Conservation (phyloP, 1,140 invertebrate species). For the Bombus breviceps region DNA sequence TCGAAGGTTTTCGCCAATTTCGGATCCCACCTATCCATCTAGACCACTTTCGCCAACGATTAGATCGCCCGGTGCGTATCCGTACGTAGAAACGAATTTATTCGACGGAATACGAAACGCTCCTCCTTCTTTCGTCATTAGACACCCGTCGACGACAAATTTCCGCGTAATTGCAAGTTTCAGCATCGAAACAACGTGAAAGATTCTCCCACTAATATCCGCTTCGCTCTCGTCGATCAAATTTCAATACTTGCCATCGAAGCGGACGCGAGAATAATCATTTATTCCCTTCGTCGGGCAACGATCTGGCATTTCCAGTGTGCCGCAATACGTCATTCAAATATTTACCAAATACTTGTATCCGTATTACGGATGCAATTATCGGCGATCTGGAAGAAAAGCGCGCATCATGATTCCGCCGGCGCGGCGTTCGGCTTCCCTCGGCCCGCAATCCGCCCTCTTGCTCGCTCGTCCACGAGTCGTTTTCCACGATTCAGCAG, state of each 20-base stretch:
- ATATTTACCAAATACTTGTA: slow-evolving; percentile 57
- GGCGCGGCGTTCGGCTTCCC: neutral
- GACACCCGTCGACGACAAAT: neutral
- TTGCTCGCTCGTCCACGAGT: neutral
- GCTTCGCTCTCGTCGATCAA: neutral
- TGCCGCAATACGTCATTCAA: slow-evolving; percentile 59
- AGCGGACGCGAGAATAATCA: slow-evolving; percentile 42
- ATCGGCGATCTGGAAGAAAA: slow-evolving; percentile 55
- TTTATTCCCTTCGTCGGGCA: slow-evolving; percentile 36
- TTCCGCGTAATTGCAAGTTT: neutral
- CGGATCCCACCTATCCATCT: no score
- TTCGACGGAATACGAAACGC: no score
- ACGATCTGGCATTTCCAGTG: slow-evolving; percentile 17
- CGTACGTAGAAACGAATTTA: neutral
- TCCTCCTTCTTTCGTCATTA: neutral
- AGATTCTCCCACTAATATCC: neutral
- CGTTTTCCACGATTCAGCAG: slow-evolving; percentile 70
- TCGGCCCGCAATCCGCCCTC: neutral
- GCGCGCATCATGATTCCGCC: slow-evolving; percentile 36
- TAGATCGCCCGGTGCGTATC: no score
- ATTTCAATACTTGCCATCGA: neutral
- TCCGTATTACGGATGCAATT: slow-evolving; percentile 62
- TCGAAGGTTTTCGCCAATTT: no score
- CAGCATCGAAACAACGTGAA: neutral
- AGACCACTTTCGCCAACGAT: no score